These are phyloP conservation scores for Flexamia atlantica DNA, from an alignment of 2,888 invertebrate genomes.

Conservation along the genomic window DNA sequence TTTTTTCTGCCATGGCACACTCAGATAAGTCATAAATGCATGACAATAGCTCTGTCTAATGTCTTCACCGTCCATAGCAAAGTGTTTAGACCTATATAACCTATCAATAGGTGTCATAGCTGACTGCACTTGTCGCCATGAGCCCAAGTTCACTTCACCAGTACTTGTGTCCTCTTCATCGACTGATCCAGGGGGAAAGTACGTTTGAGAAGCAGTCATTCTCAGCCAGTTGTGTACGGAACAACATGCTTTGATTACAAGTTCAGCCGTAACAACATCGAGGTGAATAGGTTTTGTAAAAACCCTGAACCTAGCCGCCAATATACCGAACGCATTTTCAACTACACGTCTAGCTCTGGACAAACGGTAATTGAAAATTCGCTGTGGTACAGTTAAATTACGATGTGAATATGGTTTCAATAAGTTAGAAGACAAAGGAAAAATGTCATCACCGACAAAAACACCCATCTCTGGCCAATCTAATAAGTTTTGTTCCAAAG, in stretches of 20 bases:
- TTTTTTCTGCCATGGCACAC: slow-evolving; percentile 56
- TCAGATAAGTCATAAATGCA: slow-evolving; percentile 40
- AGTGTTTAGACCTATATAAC: slow-evolving; percentile 33
- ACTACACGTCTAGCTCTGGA: slow-evolving; percentile 18
- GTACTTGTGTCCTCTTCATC: slow-evolving; percentile 58
- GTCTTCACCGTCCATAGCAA: slow-evolving; percentile 44
- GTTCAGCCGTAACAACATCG: neutral
- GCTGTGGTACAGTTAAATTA: slow-evolving; percentile 27
- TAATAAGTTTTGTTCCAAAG: slow-evolving; percentile 21
- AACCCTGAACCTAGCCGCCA: neutral
- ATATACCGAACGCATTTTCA: slow-evolving; percentile 9
- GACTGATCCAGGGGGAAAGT: slow-evolving; percentile 59
- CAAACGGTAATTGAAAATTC: slow-evolving; percentile 50
- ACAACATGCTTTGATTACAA: neutral
- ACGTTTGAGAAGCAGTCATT: slow-evolving; percentile 42
- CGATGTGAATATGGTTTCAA: slow-evolving; percentile 44
- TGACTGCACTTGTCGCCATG: slow-evolving; percentile 42
- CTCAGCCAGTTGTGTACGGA: slow-evolving; percentile 42
- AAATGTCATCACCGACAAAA: slow-evolving; percentile 39
- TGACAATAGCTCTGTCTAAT: slow-evolving; percentile 25
- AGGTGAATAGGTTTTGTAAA: neutral
- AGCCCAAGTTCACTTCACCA: slow-evolving; percentile 46
- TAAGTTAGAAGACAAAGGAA: slow-evolving; percentile 20
- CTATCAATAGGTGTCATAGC: slow-evolving; percentile 4
- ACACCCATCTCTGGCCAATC: neutral